Evolutionary conservation across 2,888 invertebrate genomes (phyloP).

Genomic region (Hyles lineata): DNA sequence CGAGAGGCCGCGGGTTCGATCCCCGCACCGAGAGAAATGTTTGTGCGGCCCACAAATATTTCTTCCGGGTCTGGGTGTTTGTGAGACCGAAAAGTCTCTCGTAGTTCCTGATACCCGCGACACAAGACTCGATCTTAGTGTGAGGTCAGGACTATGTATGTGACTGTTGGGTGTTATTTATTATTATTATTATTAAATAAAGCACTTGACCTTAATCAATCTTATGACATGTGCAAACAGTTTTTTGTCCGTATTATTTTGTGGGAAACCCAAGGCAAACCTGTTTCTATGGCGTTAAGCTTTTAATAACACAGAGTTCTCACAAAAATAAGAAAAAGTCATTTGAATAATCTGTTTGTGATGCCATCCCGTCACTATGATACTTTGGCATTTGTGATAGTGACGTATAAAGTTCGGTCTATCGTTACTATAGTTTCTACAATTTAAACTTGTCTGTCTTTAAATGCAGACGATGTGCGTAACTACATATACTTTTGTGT

Average conservation of each 20-base stretch:
- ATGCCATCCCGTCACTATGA: background rate
- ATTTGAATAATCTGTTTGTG: conserved; percentile 1
- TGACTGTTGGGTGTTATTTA: no score
- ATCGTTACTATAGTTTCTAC: background rate
- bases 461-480: no score
- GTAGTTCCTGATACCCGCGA: no score
- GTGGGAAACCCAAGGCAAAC: background rate
- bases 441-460: background rate
- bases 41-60: no score
- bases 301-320: background rate
- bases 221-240: conserved; percentile 2
- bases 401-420: background rate
- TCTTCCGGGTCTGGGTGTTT: no score
- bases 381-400: background rate
- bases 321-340: background rate
- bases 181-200: no score
- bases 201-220: background rate
- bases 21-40: no score
- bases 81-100: no score
- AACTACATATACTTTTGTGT: no score
- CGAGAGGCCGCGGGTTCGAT: no score
- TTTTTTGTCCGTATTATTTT: conserved; percentile 4
- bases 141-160: no score
- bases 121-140: no score
- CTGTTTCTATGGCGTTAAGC: background rate